These are phyloP conservation scores for Perizoma affinitatum DNA, from an alignment of 2,888 invertebrate species.

Conservation along the genomic window DNA sequence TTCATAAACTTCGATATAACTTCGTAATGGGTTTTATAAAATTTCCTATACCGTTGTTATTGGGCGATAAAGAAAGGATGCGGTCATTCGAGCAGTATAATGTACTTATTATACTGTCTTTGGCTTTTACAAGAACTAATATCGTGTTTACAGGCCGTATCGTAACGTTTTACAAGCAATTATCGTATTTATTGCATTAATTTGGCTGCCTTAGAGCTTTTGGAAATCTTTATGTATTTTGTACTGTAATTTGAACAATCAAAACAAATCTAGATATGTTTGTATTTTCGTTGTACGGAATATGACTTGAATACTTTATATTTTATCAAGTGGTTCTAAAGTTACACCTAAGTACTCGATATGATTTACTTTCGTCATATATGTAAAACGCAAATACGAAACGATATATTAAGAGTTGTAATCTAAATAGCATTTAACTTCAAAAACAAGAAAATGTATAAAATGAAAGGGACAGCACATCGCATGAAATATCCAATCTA, in stretches of 20 bases:
- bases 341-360: neutral
- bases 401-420: neutral
- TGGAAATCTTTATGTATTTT: slow-evolving; percentile 25
- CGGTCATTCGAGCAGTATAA: slow-evolving; percentile 61
- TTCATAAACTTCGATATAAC: slow-evolving; percentile 60
- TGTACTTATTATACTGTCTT: slow-evolving; percentile 65
- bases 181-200: slow-evolving; percentile 63
- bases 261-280: no score
- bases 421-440: neutral
- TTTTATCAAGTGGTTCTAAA: neutral
- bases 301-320: neutral
- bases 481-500: slow-evolving; percentile 4
- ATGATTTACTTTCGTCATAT: neutral
- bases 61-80: slow-evolving; percentile 61
- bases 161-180: slow-evolving; percentile 60
- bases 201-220: slow-evolving; percentile 51
- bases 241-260: slow-evolving; percentile 1
- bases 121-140: slow-evolving; percentile 56
- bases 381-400: neutral
- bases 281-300: no score
- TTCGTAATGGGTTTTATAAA: slow-evolving; percentile 62
- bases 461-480: neutral
- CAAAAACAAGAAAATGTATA: neutral
- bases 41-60: slow-evolving; percentile 59
- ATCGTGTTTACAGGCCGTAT: slow-evolving; percentile 43